These are phyloP conservation scores for Nephrotoma flavescens DNA, from an alignment of 2,888 invertebrate species.

Conservation along the genomic window DNA sequence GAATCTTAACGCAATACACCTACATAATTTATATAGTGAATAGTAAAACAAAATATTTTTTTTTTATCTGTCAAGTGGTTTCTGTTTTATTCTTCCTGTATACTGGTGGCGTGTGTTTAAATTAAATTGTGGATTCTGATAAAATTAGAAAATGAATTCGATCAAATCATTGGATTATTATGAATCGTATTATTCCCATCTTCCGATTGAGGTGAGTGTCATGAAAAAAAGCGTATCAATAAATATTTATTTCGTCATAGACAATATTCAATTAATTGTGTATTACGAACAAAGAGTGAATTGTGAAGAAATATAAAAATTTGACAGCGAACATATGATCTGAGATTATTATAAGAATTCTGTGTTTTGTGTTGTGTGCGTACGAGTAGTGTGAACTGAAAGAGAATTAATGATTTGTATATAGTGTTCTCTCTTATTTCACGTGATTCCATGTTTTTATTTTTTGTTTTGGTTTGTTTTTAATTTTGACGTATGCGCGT, in stretches of 20 bases:
- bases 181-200: constrained; percentile 15
- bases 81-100: background rate
- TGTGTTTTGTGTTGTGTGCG: too few species aligned
- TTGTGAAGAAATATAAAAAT: background rate
- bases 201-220: constrained; percentile 27
- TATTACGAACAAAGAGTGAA: background rate
- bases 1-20: background rate
- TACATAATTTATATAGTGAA: too few species aligned
- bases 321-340: background rate
- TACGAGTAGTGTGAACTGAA: background rate
- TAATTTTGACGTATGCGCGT: background rate
- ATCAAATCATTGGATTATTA: background rate
- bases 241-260: too few species aligned
- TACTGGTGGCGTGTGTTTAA: background rate
- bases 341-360: background rate
- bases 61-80: background rate
- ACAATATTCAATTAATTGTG: background rate
- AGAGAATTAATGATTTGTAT: background rate
- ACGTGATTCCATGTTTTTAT: background rate
- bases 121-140: constrained; percentile 8
- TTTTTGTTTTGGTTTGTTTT: background rate
- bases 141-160: background rate
- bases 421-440: background rate
- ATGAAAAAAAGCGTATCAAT: background rate
- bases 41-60: too few species aligned